A percentile compares a stretch with the other conserved stretches of the same genome.
Evolutionary conservation across 2,888 invertebrate species (phyloP).

Genomic region (Drosophila acutilabella): DNA sequence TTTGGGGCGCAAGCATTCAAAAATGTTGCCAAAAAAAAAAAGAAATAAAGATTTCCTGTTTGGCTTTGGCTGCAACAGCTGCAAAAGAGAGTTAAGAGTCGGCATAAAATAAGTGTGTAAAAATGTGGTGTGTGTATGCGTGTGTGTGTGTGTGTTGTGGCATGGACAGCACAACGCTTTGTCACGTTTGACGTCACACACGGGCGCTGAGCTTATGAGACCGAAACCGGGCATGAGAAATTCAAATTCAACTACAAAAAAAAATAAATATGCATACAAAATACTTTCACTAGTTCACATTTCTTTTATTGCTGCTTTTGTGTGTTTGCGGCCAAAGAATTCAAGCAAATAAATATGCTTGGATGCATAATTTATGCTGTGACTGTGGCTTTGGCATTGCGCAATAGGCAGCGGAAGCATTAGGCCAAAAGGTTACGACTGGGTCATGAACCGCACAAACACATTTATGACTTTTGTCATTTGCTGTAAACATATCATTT

Average conservation of each 20-base stretch:
- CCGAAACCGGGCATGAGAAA: conserved; percentile 64
- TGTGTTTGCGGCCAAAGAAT: conserved; percentile 41
- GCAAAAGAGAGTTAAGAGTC: conserved; percentile 59
- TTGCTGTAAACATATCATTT: conserved; percentile 38
- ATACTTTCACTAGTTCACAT: conserved; percentile 66
- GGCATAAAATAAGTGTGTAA: neutral
- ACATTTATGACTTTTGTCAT: conserved; percentile 22
- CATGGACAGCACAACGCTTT: conserved; percentile 36
- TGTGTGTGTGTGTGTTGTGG: conserved; percentile 29
- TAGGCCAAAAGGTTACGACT: conserved; percentile 17
- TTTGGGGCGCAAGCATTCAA: conserved; percentile 63
- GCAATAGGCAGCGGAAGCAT: conserved; percentile 42
- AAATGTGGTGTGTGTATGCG: conserved; percentile 11
- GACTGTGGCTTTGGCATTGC: conserved; percentile 26
- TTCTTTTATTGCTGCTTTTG: conserved; percentile 8
- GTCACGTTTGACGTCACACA: conserved; percentile 71
- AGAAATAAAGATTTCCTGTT: conserved; percentile 59
- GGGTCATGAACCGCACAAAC: conserved; percentile 28
- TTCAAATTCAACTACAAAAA: conserved; percentile 56
- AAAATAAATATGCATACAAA: conserved; percentile 53
- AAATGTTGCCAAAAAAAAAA: conserved; percentile 62
- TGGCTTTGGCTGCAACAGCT: conserved; percentile 41
- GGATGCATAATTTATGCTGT: conserved; percentile 35
- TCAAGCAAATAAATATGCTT: conserved; percentile 12
- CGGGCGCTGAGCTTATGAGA: conserved; percentile 50